A percentile compares a stretch with the other conserved stretches of the same genome.
Evolutionary conservation across 2,113 vertebrate genomes (phyloP).

Genomic region (Aepyceros melampus): DNA sequence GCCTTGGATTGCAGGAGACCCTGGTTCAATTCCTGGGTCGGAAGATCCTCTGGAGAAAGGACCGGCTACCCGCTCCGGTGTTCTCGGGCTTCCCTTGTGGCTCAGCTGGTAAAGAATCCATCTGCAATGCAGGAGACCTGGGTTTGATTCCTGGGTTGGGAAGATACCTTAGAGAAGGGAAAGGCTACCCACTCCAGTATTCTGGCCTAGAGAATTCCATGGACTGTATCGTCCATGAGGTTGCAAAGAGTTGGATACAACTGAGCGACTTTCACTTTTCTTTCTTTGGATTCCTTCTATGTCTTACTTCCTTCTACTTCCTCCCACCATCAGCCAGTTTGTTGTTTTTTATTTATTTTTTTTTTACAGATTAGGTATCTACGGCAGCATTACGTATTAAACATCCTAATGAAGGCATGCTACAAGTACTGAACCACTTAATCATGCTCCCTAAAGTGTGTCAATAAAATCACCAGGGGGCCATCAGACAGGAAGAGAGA

Average conservation of each 20-base stretch:
- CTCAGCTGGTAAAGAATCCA: background rate
- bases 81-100: background rate
- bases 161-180: background rate
- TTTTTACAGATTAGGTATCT: slow-evolving; percentile 37
- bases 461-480: slow-evolving; percentile 73
- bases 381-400: slow-evolving; percentile 19
- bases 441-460: slow-evolving; percentile 57
- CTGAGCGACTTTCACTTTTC: background rate
- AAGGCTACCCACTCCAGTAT: background rate
- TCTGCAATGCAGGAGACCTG: background rate
- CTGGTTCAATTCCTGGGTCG: background rate
- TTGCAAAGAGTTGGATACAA: background rate
- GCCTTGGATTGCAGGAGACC: background rate
- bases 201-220: background rate
- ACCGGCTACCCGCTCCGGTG: background rate
- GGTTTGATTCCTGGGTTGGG: background rate
- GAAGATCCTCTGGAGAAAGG: background rate
- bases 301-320: background rate
- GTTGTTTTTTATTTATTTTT: background rate
- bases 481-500: slow-evolving; percentile 57
- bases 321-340: background rate
- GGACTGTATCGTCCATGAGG: background rate
- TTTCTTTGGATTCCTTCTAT: background rate
- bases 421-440: slow-evolving; percentile 53
- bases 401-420: slow-evolving; percentile 64